phyloP scores from a whole-genome alignment of 2,113 vertebrate genomes.

The Gallinago jamesoni region DNA sequence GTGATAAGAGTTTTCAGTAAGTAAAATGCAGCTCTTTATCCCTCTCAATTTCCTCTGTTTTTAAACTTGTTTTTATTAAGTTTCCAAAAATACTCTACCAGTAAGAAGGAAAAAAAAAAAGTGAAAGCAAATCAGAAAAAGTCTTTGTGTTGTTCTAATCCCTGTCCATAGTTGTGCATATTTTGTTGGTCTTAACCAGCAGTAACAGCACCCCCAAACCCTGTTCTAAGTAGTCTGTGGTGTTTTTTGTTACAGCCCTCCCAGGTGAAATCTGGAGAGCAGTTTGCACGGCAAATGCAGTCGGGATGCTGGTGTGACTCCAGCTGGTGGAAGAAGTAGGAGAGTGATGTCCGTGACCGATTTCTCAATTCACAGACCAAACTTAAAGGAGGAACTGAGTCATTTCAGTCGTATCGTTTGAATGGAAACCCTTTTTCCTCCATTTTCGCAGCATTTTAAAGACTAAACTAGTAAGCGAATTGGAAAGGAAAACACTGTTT shows the following conservation, averaged over 20 bases:
- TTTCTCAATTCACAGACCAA: background rate
- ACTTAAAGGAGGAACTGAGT: background rate
- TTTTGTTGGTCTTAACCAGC: background rate
- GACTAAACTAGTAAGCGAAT: too few relatives aligned
- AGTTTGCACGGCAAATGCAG: accelerated
- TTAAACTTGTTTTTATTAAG: background rate
- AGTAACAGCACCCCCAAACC: background rate
- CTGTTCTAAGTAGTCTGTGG: background rate
- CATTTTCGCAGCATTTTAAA: background rate
- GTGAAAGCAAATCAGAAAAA: background rate
- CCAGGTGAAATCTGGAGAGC: background rate
- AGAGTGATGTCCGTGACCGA: accelerated
- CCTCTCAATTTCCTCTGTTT: accelerated
- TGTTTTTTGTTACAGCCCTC: background rate
- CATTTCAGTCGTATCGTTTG: accelerated
- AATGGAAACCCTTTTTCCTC: background rate
- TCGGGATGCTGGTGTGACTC: background rate
- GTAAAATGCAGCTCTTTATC: background rate
- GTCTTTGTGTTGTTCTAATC: background rate
- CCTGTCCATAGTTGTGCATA: background rate
- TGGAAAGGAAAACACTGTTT: background rate
- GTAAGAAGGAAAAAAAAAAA: background rate
- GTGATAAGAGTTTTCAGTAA: background rate
- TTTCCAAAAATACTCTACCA: background rate
- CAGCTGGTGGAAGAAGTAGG: background rate